Evolutionary conservation across 2,888 invertebrate genomes (phyloP).

Genomic region (Choreutis nemorana): DNA sequence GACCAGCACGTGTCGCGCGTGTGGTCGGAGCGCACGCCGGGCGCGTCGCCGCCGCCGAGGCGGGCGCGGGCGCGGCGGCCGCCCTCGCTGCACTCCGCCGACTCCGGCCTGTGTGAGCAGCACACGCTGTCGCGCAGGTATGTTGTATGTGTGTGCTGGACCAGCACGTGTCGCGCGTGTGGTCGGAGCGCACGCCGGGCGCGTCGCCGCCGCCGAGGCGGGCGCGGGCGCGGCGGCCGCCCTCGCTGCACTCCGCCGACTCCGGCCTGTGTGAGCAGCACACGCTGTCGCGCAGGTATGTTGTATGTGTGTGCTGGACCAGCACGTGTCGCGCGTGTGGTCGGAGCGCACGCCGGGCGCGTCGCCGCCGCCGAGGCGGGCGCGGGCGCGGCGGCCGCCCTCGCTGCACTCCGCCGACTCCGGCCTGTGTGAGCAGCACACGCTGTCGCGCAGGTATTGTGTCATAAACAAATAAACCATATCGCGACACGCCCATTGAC

Average conservation of each 20-base stretch:
- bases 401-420: constrained; percentile 82
- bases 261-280: constrained; percentile 74
- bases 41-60: constrained; percentile 77
- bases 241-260: constrained; percentile 77
- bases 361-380: constrained; percentile 76
- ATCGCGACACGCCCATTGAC: too few species aligned
- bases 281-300: constrained; percentile 27
- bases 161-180: constrained; percentile 89
- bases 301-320: too few species aligned
- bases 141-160: too few species aligned
- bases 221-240: constrained; percentile 52
- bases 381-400: constrained; percentile 50
- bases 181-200: constrained; percentile 83
- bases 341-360: constrained; percentile 82
- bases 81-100: constrained; percentile 74
- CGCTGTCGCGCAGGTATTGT: constrained; percentile 32
- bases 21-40: constrained; percentile 86
- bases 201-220: constrained; percentile 79
- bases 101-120: constrained; percentile 76
- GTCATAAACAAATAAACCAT: too few species aligned
- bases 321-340: constrained; percentile 91
- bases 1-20: constrained; percentile 92
- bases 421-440: constrained; percentile 70
- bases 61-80: constrained; percentile 60
- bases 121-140: constrained; percentile 31